Conservation (phyloP, 2,888 invertebrate genomes). For the Trypoxylon attenuatum region DNA sequence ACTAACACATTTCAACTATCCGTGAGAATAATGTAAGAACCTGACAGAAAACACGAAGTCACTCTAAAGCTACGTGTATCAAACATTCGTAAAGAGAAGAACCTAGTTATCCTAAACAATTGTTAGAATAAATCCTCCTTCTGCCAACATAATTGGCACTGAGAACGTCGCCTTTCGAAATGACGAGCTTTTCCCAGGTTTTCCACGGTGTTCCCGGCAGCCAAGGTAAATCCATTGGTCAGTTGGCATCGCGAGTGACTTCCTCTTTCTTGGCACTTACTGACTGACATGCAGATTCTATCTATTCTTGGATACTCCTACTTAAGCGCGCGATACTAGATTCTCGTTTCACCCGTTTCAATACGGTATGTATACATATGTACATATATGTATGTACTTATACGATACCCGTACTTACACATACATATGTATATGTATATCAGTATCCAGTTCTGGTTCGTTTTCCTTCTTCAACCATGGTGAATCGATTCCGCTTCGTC, state of each 20-base stretch:
- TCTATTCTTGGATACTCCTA: constrained; percentile 49
- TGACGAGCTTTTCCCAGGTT: background rate
- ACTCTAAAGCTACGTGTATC: too few species aligned
- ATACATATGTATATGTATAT: too few species aligned
- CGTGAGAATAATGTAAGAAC: too few species aligned
- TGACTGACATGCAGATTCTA: constrained; percentile 47
- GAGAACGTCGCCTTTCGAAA: too few species aligned
- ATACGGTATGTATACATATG: background rate
- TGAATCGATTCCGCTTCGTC: constrained; percentile 14
- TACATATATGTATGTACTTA: too few species aligned
- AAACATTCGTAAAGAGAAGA: too few species aligned
- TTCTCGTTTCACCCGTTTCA: constrained; percentile 4
- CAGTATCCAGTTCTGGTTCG: background rate
- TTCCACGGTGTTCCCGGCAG: background rate
- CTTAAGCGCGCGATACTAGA: constrained; percentile 5
- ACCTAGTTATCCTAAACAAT: too few species aligned
- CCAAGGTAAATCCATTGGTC: background rate
- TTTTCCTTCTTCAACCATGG: background rate
- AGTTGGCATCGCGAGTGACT: constrained; percentile 4
- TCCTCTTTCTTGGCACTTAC: constrained; percentile 41
- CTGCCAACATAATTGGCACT: too few species aligned
- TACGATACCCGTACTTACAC: too few species aligned
- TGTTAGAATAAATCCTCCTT: too few species aligned
- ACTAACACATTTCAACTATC: too few species aligned
- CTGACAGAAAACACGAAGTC: too few species aligned